These are phyloP conservation scores for Pristionchus maxplancki DNA, from an alignment of 2,888 invertebrate species.

Conservation along the genomic window DNA sequence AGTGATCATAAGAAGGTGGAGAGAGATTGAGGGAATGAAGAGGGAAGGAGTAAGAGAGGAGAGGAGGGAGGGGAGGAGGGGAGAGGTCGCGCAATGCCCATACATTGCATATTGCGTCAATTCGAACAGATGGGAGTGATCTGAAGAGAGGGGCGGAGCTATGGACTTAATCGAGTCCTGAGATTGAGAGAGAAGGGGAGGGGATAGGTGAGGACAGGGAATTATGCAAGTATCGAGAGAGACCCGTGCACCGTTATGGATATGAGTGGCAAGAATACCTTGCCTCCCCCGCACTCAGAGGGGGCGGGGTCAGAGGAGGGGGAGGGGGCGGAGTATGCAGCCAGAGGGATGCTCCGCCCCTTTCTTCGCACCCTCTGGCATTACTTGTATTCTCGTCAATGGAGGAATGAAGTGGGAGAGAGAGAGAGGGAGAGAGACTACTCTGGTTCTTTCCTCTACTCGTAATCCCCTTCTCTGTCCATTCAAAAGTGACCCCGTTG, in stretches of 20 bases:
- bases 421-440: background rate
- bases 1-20: background rate
- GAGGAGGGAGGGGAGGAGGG: background rate
- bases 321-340: conserved; percentile 31
- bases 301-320: background rate
- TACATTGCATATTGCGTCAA: conserved; percentile 19
- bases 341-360: conserved; percentile 9
- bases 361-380: background rate
- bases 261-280: background rate
- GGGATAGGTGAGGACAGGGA: no score
- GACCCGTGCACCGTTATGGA: background rate
- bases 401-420: background rate
- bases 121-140: conserved; percentile 22
- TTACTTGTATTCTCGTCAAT: background rate
- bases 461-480: background rate
- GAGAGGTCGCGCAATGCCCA: conserved; percentile 9
- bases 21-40: background rate
- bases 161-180: background rate
- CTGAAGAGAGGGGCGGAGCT: background rate
- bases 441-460: background rate
- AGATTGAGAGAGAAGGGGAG: background rate
- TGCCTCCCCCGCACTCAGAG: background rate
- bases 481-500: conserved; percentile 50
- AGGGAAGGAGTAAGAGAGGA: background rate
- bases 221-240: background rate